A percentile compares a stretch with the other conserved stretches of the same genome.
These are phyloP conservation scores for Brachynemurus nebulosus DNA, from an alignment of 2,888 invertebrate genomes.

Conservation along the genomic window DNA sequence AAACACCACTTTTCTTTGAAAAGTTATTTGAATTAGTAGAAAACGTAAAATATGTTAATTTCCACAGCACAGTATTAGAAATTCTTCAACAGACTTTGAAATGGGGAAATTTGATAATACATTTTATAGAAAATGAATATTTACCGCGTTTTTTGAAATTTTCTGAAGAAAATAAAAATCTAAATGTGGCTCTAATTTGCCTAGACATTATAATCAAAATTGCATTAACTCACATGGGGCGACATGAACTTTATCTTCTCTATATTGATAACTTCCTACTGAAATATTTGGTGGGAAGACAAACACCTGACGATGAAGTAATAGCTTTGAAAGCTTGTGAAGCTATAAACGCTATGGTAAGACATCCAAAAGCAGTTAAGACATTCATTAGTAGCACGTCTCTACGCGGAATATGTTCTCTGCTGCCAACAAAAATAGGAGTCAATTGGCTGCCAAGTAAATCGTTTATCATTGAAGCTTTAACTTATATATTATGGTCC, in stretches of 20 bases:
- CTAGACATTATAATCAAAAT: constrained; percentile 1
- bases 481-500: constrained; percentile 2
- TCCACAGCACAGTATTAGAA: background rate
- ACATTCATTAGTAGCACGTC: background rate
- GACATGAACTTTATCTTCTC: constrained; percentile 4
- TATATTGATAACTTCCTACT: constrained; percentile 5
- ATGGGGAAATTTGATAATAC: background rate
- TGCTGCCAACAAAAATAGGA: background rate
- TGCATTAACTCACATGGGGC: background rate
- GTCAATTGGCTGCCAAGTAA: background rate
- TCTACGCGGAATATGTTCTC: background rate
- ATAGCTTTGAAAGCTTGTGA: background rate
- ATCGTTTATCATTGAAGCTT: background rate
- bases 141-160: constrained; percentile 3
- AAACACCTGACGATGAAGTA: background rate
- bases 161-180: background rate
- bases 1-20: no score
- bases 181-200: background rate
- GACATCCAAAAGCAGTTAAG: background rate
- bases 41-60: background rate
- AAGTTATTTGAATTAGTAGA: constrained; percentile 5
- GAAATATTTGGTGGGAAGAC: background rate
- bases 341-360: constrained; percentile 2
- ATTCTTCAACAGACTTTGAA: background rate
- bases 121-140: constrained; percentile 5